Percentiles rank a stretch among this genome's conserved stretches.
Evolutionary conservation across 2,113 vertebrate genomes (phyloP).

Genomic region (Melierax canorus): DNA sequence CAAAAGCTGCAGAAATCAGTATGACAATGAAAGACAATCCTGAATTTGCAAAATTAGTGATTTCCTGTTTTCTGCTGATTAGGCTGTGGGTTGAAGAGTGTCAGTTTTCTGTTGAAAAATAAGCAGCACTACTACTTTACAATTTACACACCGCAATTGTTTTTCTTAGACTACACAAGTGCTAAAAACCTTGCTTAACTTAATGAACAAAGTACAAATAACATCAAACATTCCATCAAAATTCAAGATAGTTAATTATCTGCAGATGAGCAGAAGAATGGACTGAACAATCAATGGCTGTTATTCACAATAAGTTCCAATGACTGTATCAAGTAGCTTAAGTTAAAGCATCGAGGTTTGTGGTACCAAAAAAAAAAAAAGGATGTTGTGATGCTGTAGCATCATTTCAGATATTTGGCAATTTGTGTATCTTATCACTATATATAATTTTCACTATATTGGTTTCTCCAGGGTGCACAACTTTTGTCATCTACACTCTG

Average conservation of each 20-base stretch:
- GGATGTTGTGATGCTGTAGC: neutral
- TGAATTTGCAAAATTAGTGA: neutral
- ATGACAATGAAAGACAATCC: neutral
- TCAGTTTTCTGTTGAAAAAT: neutral
- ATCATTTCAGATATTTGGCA: neutral
- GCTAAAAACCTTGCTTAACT: neutral
- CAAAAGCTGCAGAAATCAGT: neutral
- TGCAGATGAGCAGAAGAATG: neutral
- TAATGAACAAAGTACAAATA: neutral
- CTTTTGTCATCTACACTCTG: neutral
- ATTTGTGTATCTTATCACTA: neutral
- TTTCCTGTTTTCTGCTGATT: neutral
- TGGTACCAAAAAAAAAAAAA: neutral
- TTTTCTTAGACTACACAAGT: neutral
- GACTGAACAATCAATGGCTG: neutral
- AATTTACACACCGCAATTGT: neutral
- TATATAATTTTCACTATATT: neutral
- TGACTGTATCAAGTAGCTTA: neutral
- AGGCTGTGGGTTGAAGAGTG: neutral
- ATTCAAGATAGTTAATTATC: neutral
- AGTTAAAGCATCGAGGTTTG: neutral
- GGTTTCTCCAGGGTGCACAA: neutral
- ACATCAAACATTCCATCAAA: neutral
- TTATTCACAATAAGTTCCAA: neutral
- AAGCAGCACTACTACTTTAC: neutral